These are phyloP conservation scores for Lynx canadensis DNA, from an alignment of 2,113 vertebrate genomes.

Conservation along the genomic window DNA sequence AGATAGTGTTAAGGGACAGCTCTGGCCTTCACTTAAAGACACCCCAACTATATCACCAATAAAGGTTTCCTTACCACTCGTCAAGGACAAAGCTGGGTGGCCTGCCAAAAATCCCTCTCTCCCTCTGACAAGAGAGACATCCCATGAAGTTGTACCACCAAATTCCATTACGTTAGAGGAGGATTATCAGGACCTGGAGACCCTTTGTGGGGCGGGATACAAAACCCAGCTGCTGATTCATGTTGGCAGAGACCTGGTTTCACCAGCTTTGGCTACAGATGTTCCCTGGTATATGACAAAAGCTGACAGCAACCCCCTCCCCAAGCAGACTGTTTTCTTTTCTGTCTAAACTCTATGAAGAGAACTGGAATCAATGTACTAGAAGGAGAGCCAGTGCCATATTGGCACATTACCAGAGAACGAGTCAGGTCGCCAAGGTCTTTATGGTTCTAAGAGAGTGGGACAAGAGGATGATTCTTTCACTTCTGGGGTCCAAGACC, in stretches of 20 bases:
- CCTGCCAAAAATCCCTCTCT: not conserved
- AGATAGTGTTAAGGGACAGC: not conserved
- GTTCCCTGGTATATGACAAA: not conserved
- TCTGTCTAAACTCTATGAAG: constrained; percentile 55
- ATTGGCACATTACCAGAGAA: not conserved
- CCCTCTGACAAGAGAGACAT: not conserved
- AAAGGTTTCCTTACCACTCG: not conserved
- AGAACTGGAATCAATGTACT: constrained; percentile 43
- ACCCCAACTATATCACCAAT: not conserved
- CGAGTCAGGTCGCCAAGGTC: constrained; percentile 20
- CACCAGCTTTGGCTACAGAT: not conserved
- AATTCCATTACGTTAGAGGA: not conserved
- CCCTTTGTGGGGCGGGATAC: not conserved
- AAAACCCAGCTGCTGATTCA: not conserved
- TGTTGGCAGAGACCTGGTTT: not conserved
- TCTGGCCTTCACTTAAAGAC: not conserved
- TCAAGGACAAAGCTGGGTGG: constrained; percentile 1
- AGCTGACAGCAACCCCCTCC: not conserved
- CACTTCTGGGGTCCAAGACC: not conserved
- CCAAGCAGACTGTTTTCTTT: constrained; percentile 26
- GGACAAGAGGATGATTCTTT: constrained; percentile 48
- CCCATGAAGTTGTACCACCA: not conserved
- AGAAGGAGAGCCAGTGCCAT: constrained; percentile 1
- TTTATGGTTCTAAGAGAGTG: not conserved
- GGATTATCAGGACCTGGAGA: not conserved